phyloP scores from a whole-genome alignment of 2,888 invertebrate genomes.

The Chromoteleia sp. region DNA sequence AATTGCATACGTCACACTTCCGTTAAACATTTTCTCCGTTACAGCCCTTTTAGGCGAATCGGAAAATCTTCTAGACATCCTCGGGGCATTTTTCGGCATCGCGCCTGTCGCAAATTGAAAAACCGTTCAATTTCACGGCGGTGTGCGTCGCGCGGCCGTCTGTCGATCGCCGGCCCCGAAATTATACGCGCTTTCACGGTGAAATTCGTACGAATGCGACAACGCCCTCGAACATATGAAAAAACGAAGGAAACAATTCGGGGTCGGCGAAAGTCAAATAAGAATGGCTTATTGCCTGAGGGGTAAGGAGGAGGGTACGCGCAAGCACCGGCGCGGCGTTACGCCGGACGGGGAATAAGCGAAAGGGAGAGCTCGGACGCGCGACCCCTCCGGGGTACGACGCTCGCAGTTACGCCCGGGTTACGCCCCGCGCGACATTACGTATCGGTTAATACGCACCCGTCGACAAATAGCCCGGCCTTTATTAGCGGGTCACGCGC shows the following conservation, averaged over 20 bases:
- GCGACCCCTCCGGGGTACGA: not conserved
- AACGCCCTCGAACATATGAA: slow-evolving; percentile 50
- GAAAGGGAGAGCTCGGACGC: not conserved
- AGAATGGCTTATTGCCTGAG: slow-evolving; percentile 39
- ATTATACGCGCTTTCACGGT: slow-evolving; percentile 11
- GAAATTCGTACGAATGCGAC: slow-evolving; percentile 22
- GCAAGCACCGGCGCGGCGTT: no score
- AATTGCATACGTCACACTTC: slow-evolving; percentile 3
- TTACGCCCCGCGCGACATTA: slow-evolving; percentile 55
- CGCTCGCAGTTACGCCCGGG: slow-evolving; percentile 40
- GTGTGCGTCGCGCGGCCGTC: slow-evolving; percentile 21
- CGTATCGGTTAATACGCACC: slow-evolving; percentile 61
- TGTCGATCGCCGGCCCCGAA: slow-evolving; percentile 37
- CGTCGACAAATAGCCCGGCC: slow-evolving; percentile 65
- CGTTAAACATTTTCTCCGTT: not conserved
- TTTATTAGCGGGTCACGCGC: slow-evolving; percentile 56
- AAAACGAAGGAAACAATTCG: slow-evolving; percentile 19
- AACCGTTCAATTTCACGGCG: slow-evolving; percentile 56
- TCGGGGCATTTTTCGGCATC: slow-evolving; percentile 37
- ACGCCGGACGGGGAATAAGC: not conserved
- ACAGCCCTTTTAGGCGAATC: not conserved
- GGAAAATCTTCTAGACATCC: slow-evolving; percentile 7
- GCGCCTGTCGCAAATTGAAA: slow-evolving; percentile 45
- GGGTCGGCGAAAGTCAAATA: slow-evolving; percentile 41
- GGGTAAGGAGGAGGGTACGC: no score